phyloP scores from a whole-genome alignment of 1,140 invertebrate genomes.

The Scaptomyza hsui region DNA sequence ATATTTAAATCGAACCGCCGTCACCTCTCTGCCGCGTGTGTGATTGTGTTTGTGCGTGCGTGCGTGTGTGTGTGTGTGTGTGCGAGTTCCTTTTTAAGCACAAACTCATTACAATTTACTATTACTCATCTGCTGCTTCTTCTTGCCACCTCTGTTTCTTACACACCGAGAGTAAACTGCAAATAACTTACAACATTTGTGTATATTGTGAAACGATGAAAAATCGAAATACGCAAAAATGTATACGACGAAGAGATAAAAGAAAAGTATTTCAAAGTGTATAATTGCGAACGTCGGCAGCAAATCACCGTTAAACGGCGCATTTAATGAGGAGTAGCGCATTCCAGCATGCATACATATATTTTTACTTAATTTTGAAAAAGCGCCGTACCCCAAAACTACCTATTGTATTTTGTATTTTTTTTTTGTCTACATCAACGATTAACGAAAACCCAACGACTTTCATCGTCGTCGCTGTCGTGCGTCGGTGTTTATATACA shows the following conservation, averaged over 20 bases:
- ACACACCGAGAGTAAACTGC: conserved; percentile 21
- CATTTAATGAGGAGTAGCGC: conserved; percentile 25
- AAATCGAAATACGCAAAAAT: conserved; percentile 45
- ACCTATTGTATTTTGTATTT: conserved; percentile 62
- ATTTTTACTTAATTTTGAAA: conserved; percentile 44
- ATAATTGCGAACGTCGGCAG: conserved; percentile 25
- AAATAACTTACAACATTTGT: conserved; percentile 37
- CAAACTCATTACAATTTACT: conserved; percentile 61
- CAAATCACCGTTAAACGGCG: conserved; percentile 22
- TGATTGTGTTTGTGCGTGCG: conserved; percentile 32
- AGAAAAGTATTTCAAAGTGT: conserved; percentile 33
- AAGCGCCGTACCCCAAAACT: conserved; percentile 49
- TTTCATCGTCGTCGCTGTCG: conserved; percentile 70
- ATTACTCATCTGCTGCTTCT: conserved; percentile 68
- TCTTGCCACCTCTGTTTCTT: conserved; percentile 13
- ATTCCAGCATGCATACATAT: conserved; percentile 15
- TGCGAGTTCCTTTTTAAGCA: conserved; percentile 44
- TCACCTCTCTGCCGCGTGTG: conserved; percentile 26
- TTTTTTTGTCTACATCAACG: conserved; percentile 82
- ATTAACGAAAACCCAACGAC: conserved; percentile 82
- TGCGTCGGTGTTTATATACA: conserved; percentile 60
- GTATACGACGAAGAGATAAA: conserved; percentile 13
- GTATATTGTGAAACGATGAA: conserved; percentile 17
- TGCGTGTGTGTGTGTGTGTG: conserved; percentile 22
- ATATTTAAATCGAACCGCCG: conserved; percentile 36